A percentile compares a stretch with the other conserved stretches of the same genome.
phyloP scores from a whole-genome alignment of 2,797 vertebrate species.

The Lepilemur septentrionalis region DNA sequence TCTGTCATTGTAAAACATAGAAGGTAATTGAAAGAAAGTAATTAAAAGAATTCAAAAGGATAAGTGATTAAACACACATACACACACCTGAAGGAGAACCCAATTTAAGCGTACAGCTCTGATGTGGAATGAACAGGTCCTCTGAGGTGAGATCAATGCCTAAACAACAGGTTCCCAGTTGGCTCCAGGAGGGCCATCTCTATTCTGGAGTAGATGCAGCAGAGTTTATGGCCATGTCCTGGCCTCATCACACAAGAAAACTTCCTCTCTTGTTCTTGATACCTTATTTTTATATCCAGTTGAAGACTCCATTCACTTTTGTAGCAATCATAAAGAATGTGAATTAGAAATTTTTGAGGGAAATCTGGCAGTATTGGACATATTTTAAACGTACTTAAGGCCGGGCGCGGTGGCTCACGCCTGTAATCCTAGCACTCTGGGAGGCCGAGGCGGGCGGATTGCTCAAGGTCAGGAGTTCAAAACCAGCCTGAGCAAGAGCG shows the following conservation, averaged over 20 bases:
- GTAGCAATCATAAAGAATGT: background rate
- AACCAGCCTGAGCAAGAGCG: too few relatives aligned
- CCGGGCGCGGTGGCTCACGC: too few relatives aligned
- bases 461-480: too few relatives aligned
- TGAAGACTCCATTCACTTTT: background rate
- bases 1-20: background rate
- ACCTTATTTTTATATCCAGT: background rate
- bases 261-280: background rate
- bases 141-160: background rate
- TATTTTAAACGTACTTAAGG: background rate
- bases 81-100: background rate
- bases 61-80: conserved; percentile 26
- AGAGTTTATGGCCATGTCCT: background rate
- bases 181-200: background rate
- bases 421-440: too few relatives aligned
- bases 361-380: background rate
- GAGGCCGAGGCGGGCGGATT: too few relatives aligned
- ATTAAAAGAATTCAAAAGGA: conserved; percentile 27
- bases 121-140: background rate
- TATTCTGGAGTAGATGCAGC: background rate
- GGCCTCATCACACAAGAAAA: background rate
- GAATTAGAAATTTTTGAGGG: background rate
- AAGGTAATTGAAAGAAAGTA: conserved; percentile 49
- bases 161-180: background rate
- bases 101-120: background rate